Evolutionary conservation across 2,888 invertebrate species (phyloP).

Genomic region (Thysanoteuthis rhombus): DNA sequence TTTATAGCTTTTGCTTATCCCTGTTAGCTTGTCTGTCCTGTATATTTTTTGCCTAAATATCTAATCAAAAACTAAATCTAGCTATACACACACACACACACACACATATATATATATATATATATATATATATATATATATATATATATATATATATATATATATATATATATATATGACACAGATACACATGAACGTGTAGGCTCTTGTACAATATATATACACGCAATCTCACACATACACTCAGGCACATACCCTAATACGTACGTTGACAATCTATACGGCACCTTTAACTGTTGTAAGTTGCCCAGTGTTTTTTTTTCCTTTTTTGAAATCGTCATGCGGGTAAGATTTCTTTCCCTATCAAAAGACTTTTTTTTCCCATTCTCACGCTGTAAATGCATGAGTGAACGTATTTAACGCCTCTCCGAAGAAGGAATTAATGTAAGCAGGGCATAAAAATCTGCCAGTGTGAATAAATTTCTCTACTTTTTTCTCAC

Average conservation of each 20-base stretch:
- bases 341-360: background rate
- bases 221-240: too few relatives aligned
- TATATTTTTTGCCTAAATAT: too few relatives aligned
- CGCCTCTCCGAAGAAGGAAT: background rate
- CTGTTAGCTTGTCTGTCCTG: too few relatives aligned
- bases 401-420: background rate
- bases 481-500: background rate
- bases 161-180: background rate
- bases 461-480: background rate
- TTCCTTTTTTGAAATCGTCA: background rate
- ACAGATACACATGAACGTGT: too few relatives aligned
- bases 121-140: too few relatives aligned
- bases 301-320: background rate
- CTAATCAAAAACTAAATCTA: background rate
- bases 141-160: too few relatives aligned
- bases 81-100: too few relatives aligned
- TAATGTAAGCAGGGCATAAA: background rate
- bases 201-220: too few relatives aligned
- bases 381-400: background rate
- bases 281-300: background rate
- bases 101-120: too few relatives aligned
- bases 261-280: too few relatives aligned
- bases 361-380: background rate
- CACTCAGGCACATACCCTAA: too few relatives aligned
- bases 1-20: too few relatives aligned